phyloP scores from a whole-genome alignment of 2,797 vertebrate genomes.

The Myoxocephalus aenaeus region DNA sequence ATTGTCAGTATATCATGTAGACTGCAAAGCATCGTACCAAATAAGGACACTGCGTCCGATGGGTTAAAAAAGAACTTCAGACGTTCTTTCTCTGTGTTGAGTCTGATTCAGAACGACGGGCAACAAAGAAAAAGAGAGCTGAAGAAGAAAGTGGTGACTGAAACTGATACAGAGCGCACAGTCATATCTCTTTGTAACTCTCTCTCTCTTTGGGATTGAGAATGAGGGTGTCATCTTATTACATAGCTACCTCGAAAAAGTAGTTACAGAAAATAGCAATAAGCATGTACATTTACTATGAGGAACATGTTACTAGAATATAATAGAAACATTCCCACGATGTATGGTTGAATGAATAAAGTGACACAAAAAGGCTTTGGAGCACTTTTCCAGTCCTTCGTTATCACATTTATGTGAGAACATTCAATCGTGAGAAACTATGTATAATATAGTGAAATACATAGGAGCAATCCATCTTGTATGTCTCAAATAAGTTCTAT shows the following conservation, averaged over 20 bases:
- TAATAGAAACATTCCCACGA: background rate
- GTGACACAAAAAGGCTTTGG: background rate
- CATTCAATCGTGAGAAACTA: background rate
- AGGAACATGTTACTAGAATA: background rate
- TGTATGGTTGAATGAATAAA: background rate
- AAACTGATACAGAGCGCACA: background rate
- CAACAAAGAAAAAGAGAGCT: background rate
- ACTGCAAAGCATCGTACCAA: background rate
- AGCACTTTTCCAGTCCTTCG: background rate
- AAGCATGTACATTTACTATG: background rate
- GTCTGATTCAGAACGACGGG: slow-evolving; percentile 33
- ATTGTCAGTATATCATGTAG: background rate
- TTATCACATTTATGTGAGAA: background rate
- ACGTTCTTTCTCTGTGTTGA: slow-evolving; percentile 3
- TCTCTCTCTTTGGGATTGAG: background rate
- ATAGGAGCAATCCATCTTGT: background rate
- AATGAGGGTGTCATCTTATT: background rate
- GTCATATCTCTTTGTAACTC: slow-evolving; percentile 6
- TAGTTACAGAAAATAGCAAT: background rate
- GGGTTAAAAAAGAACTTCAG: background rate
- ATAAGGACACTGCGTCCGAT: background rate
- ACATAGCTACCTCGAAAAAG: background rate
- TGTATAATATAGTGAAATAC: background rate
- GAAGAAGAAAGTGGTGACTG: background rate
- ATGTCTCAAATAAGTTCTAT: background rate